Evolutionary conservation across 2,888 invertebrate genomes (phyloP), one percentile per base, ranked within the genome.

Genomic region (Drosophila pseudotakahashii): DNA sequence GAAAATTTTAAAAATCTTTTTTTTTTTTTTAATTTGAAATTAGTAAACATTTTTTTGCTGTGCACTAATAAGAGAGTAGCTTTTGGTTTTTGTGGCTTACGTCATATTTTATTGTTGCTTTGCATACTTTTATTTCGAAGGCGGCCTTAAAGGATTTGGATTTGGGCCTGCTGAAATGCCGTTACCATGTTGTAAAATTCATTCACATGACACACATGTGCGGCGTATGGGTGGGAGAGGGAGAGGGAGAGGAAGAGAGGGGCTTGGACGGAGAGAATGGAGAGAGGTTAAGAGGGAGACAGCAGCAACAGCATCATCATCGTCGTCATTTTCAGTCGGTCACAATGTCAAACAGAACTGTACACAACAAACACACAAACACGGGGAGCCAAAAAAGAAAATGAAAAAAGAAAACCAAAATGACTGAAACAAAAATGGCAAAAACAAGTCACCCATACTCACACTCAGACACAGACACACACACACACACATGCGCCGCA

Each of bases 331-430:
- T 50, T 60, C 63, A 57, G 51, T 62, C 63, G 57, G 82, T 85
- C 78, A 78, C 82, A 82, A 85, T 82, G 82, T 82, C 85, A 82
- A 85, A 72, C 70, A 71, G 73, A 63, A 72, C 72, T 71, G 76
- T 75, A 79, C 70, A 69, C 67, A 76, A 52, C 51, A 69, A 50
- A 44, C 64, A 57, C 51, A 54, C 62, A 53, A 55, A 47, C 45
- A 55, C 30, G 42, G 62, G 34, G n/a, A 37, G 10, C 42, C 26
- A 48, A 58, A 48, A 47, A 66, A 47, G 42, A n/a, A 30, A 19
- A 19, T 19, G 19, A 19, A 19, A 19, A 10, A 32, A 32, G 14
- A 30, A 30, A 47, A 30, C 30, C 47, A 6, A 57, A 58, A 58
- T 62, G 64, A 47, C 51, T 52, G 44, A 62, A 61, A 39, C 37